These are phyloP conservation scores for Amblyopsis hoosieri DNA, from an alignment of 2,797 vertebrate genomes.

Conservation along the genomic window DNA sequence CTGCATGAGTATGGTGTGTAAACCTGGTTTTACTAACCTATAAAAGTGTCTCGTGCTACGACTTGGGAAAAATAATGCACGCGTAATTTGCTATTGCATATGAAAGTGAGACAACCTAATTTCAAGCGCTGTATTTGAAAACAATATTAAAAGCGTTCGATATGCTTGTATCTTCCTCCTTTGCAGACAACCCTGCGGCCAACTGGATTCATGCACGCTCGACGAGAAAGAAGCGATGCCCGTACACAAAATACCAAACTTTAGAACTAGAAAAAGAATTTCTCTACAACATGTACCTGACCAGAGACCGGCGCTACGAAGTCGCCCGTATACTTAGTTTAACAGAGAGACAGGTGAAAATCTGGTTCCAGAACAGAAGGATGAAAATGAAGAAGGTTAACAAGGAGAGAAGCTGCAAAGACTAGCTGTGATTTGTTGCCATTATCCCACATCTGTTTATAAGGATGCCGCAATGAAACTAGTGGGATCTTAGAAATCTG, in stretches of 20 bases:
- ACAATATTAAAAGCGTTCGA: background rate
- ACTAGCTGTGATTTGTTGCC: slow-evolving; percentile 72
- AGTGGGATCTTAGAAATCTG: slow-evolving; percentile 27
- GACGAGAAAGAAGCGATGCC: slow-evolving; percentile 97
- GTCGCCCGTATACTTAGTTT: slow-evolving; percentile 96
- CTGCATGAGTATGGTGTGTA: slow-evolving; percentile 94
- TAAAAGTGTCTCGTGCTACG: slow-evolving; percentile 95
- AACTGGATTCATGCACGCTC: slow-evolving; percentile 99
- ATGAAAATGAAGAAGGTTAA: slow-evolving; percentile 99
- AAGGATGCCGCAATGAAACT: slow-evolving; percentile 35
- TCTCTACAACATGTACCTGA: slow-evolving; percentile 99
- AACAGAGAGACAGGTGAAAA: slow-evolving; percentile 99
- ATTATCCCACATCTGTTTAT: slow-evolving; percentile 26
- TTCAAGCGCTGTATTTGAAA: slow-evolving; percentile 17
- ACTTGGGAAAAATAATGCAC: slow-evolving; percentile 50
- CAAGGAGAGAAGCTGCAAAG: slow-evolving; percentile 90
- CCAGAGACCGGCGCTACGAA: slow-evolving; percentile 94
- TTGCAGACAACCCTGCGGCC: slow-evolving; percentile 92
- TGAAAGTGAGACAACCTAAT: background rate
- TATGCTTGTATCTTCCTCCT: background rate
- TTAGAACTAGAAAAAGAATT: slow-evolving; percentile 99
- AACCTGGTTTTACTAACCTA: slow-evolving; percentile 99
- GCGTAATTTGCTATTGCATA: background rate
- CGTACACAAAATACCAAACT: slow-evolving; percentile 98
- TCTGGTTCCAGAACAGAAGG: slow-evolving; percentile 99